Evolutionary conservation across 2,797 vertebrate species (phyloP), one percentile per base, ranked within the genome.

Genomic region (Galago senegalensis): DNA sequence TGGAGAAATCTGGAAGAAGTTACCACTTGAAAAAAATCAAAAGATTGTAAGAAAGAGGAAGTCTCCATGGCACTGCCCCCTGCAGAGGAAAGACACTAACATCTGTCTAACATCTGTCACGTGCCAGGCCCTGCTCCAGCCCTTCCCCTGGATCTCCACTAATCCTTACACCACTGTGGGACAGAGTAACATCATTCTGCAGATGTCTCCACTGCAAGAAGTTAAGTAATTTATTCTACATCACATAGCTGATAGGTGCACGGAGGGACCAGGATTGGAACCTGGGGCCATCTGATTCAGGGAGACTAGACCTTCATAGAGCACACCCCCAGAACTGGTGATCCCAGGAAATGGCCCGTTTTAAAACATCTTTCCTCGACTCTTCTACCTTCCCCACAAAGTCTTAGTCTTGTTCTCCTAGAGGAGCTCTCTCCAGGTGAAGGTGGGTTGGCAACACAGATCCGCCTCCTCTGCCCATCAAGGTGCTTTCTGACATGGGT

Each of bases 71-170:
- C 23, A 21, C 37, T 25, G 18, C 72, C 69, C 70, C 72, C 69
- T 63, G 49, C 4, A 27, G 67, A 76, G 65, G 40, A 43, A 61
- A 81, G 40, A 29, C 18, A 20, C 2, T 16, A 2, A 2, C 3
- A 4, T 21, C 31, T 12, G 29, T 0, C 3, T n/a, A 67, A 10
- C 7, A 0, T 29, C 27, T 46, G 9, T 4, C 13, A 16, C 1
- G 0, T 8, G 23, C 4, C 17, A 49, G 61, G 20, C 10, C 12
- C 88, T 27, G 23, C 11, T 56, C 46, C 11, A 37, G 63, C 0
- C 11, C 61, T 31, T 49, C 1, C 23, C 18, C 49, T 37, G 10
- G 3, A 0, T 46, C 17, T 14, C 25, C 25, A 67, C 69, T 29
- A 76, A 83, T 37, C 12, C 46, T 43, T 58, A 58, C n/a, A 73